A percentile compares a stretch with the other conserved stretches of the same genome.
These are phyloP conservation scores for Micropterix aruncella DNA, from an alignment of 2,888 invertebrate species.

Conservation along the genomic window DNA sequence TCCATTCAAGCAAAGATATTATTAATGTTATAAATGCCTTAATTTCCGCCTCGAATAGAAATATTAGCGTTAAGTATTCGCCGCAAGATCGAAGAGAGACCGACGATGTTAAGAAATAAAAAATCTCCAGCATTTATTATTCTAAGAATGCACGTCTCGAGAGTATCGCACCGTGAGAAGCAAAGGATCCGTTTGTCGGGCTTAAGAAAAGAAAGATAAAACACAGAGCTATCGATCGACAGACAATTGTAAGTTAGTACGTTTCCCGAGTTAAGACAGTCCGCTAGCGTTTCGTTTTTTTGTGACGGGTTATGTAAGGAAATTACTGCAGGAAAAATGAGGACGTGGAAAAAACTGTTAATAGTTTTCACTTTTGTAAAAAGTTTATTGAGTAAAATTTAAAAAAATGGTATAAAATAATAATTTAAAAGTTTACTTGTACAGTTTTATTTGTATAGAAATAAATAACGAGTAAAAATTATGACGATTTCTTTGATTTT, in stretches of 20 bases:
- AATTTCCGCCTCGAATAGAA: too few species aligned
- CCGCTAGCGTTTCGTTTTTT: not conserved
- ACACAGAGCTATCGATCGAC: too few species aligned
- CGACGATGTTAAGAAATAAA: too few species aligned
- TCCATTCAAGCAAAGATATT: too few species aligned
- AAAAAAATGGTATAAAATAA: conserved; percentile 35
- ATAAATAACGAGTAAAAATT: conserved; percentile 41
- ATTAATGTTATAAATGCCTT: too few species aligned
- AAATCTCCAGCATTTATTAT: too few species aligned
- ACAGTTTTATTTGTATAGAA: conserved; percentile 48
- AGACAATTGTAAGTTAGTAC: not conserved
- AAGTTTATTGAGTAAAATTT: conserved; percentile 38
- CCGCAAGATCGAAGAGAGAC: too few species aligned
- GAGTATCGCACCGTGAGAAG: too few species aligned
- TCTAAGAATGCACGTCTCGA: too few species aligned
- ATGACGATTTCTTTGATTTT: conserved; percentile 5
- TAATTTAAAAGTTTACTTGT: conserved; percentile 43
- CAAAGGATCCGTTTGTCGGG: too few species aligned
- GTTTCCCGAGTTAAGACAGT: not conserved
- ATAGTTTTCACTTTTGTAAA: conserved; percentile 46
- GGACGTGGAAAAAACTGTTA: conserved; percentile 33
- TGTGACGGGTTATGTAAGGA: not conserved
- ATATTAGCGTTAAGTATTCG: too few species aligned
- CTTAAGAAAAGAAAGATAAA: too few species aligned
- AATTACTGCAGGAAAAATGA: conserved; percentile 19